Base-by-base conservation (phyloP, 2,797 vertebrate species). In the Cercopithecus diana region DNA sequence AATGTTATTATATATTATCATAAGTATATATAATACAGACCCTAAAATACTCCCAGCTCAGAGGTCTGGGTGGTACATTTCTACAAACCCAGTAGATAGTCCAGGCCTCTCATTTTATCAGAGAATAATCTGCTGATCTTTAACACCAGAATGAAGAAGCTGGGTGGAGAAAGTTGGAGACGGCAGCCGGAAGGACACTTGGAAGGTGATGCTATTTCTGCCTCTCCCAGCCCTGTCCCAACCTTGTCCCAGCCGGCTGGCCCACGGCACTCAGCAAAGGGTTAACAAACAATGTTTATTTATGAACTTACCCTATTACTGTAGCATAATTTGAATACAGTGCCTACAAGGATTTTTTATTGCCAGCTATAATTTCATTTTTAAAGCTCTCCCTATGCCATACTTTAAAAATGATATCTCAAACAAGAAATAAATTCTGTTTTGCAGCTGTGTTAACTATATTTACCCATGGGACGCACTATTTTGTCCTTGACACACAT, bases 351-450 rank as follows among this genome's bases (percentile, higher is more conserved):
- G 98, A 97, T 98, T 98, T 99, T 99, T 99, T 98, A 99, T 98
- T 98, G 98, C 98, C 72, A 11, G 98, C 98, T 98, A 98, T 99
- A 99, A 99, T 99, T 99, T 98, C 98, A 98, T 98, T 98, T 99
- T 99, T 99, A 99, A 99, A 99, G 98, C 98, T 98, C 98, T 98
- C 98, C 97, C 98, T 97, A 96, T 97, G 98, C 98, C 98, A 98
- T 98, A 97, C 98, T 99, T 99, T 99, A 98, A 98, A 98, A 99
- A 98, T 98, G 98, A 99, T 98, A 98, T 98, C 98, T 97, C 98
- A 97, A 98, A 98, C 98, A 98, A 99, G 99, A 98, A 99, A 99
- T 99, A 98, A 99, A 99, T 99, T 98, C 98, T 98, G 98, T 98
- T 98, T 97, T 98, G 98, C 98, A 98, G 98, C 98, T 98, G 98